Evolutionary conservation across 2,888 invertebrate species (phyloP).

Genomic region (Ochropacha duplaris): DNA sequence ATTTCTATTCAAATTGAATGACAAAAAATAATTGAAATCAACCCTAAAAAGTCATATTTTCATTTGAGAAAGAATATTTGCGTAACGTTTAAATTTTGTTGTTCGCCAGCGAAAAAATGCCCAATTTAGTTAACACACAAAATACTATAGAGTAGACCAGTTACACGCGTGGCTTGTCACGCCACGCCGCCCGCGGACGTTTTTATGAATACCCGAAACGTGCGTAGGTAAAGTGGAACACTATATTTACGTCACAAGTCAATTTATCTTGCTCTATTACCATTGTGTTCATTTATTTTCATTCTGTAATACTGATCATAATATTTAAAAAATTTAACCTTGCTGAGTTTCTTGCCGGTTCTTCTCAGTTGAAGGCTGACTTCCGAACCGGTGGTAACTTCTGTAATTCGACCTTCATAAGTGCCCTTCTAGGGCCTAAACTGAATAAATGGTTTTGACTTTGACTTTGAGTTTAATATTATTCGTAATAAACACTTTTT

Average conservation of each 20-base stretch:
- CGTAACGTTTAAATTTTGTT: not conserved
- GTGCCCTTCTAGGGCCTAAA: too few relatives aligned
- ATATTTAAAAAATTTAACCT: too few relatives aligned
- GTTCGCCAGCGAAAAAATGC: not conserved
- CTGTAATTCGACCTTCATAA: too few relatives aligned
- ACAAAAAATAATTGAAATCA: not conserved
- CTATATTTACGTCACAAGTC: constrained; percentile 39
- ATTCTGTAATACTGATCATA: not conserved
- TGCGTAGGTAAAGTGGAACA: constrained; percentile 35
- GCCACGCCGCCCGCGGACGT: constrained; percentile 8
- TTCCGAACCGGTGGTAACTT: too few relatives aligned
- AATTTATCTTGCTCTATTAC: constrained; percentile 40
- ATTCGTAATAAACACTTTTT: too few relatives aligned
- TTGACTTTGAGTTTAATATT: too few relatives aligned
- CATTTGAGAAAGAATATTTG: not conserved
- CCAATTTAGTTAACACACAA: constrained; percentile 1
- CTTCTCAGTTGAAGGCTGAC: too few relatives aligned
- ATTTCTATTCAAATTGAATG: constrained; percentile 2
- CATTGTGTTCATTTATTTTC: constrained; percentile 12
- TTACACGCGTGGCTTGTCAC: constrained; percentile 4
- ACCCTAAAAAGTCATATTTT: not conserved
- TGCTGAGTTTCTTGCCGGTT: too few relatives aligned
- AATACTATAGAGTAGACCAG: not conserved
- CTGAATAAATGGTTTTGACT: too few relatives aligned
- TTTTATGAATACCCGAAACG: constrained; percentile 33